Base-by-base conservation (phyloP, 2,888 invertebrate species). In the Trichogramma dendrolimi region DNA sequence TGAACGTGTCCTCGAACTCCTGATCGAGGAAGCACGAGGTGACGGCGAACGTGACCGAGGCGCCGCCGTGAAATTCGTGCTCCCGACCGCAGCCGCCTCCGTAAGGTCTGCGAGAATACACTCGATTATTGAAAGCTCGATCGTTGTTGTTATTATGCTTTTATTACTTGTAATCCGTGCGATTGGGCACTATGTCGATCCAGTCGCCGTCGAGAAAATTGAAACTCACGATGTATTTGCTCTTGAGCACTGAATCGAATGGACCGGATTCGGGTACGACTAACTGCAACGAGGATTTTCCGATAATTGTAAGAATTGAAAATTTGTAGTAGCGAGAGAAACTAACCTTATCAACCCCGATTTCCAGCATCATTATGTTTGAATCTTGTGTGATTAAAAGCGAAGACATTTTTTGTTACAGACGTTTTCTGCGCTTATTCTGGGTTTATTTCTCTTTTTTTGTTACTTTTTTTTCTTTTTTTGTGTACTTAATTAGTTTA, bases 181-280 rank as follows among this genome's bases (percentile, higher is more conserved):
- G 70, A n/a, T 75, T 68, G 0, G 77, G 75, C 49, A 41, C 58
- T 14, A 77, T 27, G 4, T 66, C 59, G 4, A 68, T 71, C 77
- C 77, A 77, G 39, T 77, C 72, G 44, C 73, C 62, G 59, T 77
- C 74, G 60, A 75, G 59, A 65, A 75, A 67, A 4, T 74, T 72
- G 53, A 75, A 76, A 68, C 71, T 71, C 39, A 75, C 69, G n/a
- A 68, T 67, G 0, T 72, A 73, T 58, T 72, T 75, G 58, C 72
- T 74, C 66, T 73, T 53, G 0, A 75, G 61, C 0, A 71, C 72
- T 2, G 67, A 51, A 58, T 77, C 76, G 62, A 75, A 73, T 2
- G 67, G 58, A 38, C 68, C 65, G 27, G 27, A 27, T 27, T 27
- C 27, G 27, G 27, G 27, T 27, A 27, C 27, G 27, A 27, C 27